Conservation (phyloP, 2,888 invertebrate genomes). For the Micropterix aruncella region DNA sequence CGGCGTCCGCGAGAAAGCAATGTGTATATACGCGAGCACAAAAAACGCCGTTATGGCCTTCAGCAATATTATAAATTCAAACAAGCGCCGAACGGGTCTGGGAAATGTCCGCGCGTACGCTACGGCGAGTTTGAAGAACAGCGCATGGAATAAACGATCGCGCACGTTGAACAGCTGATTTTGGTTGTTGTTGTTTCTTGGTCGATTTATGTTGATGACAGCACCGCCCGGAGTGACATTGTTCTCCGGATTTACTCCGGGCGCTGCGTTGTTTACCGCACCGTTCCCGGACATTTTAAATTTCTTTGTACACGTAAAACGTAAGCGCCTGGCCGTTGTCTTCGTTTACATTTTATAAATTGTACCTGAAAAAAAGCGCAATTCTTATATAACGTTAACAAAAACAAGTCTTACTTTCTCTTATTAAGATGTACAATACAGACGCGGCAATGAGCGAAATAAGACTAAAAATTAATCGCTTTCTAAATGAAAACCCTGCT, state of each 20-base stretch:
- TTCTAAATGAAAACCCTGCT: no score
- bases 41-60: slow-evolving; percentile 73
- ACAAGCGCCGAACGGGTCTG: slow-evolving; percentile 61
- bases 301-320: neutral
- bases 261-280: slow-evolving; percentile 21
- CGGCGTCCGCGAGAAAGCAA: slow-evolving; percentile 84
- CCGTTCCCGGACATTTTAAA: slow-evolving; percentile 2
- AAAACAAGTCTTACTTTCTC: neutral
- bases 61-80: slow-evolving; percentile 71
- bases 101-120: slow-evolving; percentile 88
- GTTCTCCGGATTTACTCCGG: slow-evolving; percentile 36
- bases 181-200: slow-evolving; percentile 44
- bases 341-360: neutral
- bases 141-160: slow-evolving; percentile 85
- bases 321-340: neutral
- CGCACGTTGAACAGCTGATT: slow-evolving; percentile 75
- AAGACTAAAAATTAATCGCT: no score
- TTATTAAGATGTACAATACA: no score
- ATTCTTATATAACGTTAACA: neutral
- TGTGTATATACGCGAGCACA: slow-evolving; percentile 88
- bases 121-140: slow-evolving; percentile 86
- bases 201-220: slow-evolving; percentile 37
- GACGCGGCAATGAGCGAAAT: no score
- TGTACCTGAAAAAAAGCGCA: neutral
- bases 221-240: slow-evolving; percentile 41